Evolutionary conservation across 2,113 vertebrate genomes (phyloP), one percentile per base, ranked within the genome.

Genomic region (Strix aluco): DNA sequence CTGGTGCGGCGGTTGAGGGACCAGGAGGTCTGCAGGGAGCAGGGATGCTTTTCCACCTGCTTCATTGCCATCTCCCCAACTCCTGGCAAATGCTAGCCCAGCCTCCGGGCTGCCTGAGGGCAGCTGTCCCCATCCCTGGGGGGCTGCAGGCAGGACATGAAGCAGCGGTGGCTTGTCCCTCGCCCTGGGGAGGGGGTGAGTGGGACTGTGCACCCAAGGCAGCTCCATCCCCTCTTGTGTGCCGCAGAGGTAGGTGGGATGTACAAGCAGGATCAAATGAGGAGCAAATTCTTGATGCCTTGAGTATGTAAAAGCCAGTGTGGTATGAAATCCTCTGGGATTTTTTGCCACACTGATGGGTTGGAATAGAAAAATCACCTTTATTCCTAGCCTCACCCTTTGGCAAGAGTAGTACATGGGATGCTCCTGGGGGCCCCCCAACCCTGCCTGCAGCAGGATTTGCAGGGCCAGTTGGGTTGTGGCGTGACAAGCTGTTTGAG

Each of bases 371-470:
- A 34, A 51, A 30, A 11, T 6, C 36, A 20, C 13, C 23, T 66
- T 42, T 46, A 46, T 46, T 63, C 5, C 20, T 13, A 5, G 15
- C 26, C 46, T 54, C 8, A 11, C 7, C 6, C 18, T 59, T n/a
- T 0, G 0, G 14, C 57, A n/a, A 38, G 21, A 40, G 25, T 42
- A 65, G 40, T 0, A 0, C 21, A 6, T 7, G 23, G 78, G 52
- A 15, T 1, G 6, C 15, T 14, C 49, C 7, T 12, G n/a, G 21
- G 10, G 3, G 12, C 20, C 49, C 10, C 23, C 30, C n/a, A 51
- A 59, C 59, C 44, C 54, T 80, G 42, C 32, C 29, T 3, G 4
- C 42, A 27, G 44, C 3, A 18, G 72, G 59, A 40, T 81, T 61
- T 61, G 29, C 34, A 11, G 40, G 54, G 62, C 54, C 1, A 1